Percentiles rank a stretch among this genome's conserved stretches.
These are phyloP conservation scores for Eolophus roseicapilla DNA, from an alignment of 2,113 vertebrate species.

Conservation along the genomic window DNA sequence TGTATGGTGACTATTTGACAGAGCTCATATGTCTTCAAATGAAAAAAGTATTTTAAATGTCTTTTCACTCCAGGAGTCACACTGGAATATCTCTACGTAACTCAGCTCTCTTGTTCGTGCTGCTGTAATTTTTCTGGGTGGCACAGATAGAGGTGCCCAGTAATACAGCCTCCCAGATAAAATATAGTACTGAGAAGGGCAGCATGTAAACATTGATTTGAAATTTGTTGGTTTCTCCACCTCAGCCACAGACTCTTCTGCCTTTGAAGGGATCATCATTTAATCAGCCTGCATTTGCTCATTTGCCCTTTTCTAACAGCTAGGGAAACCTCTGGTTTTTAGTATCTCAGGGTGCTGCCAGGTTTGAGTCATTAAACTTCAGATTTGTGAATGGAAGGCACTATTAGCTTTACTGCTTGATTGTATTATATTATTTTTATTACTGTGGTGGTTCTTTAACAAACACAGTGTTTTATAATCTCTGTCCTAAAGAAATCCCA, in stretches of 20 bases:
- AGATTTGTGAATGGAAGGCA: not conserved
- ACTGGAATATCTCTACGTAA: not conserved
- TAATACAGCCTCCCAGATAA: not conserved
- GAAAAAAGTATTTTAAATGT: not conserved
- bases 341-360: not conserved
- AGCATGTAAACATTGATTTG: not conserved
- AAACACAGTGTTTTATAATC: not conserved
- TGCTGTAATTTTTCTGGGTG: not conserved
- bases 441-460: not conserved
- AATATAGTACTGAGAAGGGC: not conserved
- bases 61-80: not conserved
- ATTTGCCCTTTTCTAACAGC: not conserved
- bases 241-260: not conserved
- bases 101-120: not conserved
- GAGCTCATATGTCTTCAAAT: not conserved
- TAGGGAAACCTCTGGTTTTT: not conserved
- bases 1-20: not conserved
- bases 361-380: conserved; percentile 3
- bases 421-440: not conserved
- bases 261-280: not conserved
- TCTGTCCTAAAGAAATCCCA: not conserved
- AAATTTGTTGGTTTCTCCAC: not conserved
- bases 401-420: not conserved
- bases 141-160: not conserved
- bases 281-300: not conserved